phyloP scores from a whole-genome alignment of 2,113 vertebrate species.

The Callipepla californica region DNA sequence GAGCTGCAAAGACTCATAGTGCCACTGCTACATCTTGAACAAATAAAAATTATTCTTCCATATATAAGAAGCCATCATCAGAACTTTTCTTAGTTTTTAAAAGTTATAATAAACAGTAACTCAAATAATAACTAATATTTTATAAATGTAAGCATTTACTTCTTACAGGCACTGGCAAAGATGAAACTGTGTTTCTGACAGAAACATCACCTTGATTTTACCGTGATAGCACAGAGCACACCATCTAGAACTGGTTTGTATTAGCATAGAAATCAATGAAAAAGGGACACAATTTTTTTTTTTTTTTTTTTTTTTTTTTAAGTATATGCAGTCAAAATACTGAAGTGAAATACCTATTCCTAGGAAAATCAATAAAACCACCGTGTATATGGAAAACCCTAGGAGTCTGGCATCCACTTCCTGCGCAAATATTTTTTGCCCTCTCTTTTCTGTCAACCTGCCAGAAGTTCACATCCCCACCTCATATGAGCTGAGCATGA shows the following conservation, averaged over 20 bases:
- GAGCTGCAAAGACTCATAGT: background rate
- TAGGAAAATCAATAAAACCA: slow-evolving; percentile 1
- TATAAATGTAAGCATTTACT: background rate
- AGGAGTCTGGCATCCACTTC: background rate
- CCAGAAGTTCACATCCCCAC: background rate
- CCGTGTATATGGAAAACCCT: background rate
- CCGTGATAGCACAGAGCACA: background rate
- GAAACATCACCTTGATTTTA: background rate
- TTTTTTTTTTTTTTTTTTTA: too few relatives aligned
- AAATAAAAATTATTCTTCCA: background rate
- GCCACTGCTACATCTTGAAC: background rate
- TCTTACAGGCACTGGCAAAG: background rate
- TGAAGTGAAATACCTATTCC: background rate
- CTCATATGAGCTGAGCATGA: background rate
- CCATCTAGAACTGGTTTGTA: background rate
- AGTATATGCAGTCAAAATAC: background rate
- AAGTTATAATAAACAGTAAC: background rate
- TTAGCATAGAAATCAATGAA: background rate
- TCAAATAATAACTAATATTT: background rate
- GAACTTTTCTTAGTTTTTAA: background rate
- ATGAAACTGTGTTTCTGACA: background rate
- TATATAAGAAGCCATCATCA: background rate
- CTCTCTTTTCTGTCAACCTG: background rate
- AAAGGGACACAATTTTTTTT: background rate
- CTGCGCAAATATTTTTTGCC: background rate